Conservation (phyloP, 2,888 invertebrate species). For the Balanococcus diminutus region DNA sequence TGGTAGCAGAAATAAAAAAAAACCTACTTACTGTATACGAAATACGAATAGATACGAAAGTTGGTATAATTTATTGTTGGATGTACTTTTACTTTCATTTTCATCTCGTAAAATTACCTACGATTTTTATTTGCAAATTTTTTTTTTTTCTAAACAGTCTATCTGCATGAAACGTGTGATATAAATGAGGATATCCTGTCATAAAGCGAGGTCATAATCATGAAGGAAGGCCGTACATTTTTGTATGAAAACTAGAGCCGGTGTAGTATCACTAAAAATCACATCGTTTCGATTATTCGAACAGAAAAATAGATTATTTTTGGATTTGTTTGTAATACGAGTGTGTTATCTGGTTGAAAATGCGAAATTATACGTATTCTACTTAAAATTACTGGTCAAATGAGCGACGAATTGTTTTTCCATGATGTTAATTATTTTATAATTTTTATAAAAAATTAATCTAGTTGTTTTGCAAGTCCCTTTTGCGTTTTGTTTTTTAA, state of each 20-base stretch:
- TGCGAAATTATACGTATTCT: background rate
- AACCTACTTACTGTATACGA: too few relatives aligned
- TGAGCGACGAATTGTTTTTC: too few relatives aligned
- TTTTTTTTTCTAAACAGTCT: background rate
- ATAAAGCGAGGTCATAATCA: constrained; percentile 49
- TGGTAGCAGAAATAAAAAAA: background rate
- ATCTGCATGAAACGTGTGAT: constrained; percentile 26
- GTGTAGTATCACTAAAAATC: background rate
- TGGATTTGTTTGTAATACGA: background rate
- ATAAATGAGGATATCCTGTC: constrained; percentile 53
- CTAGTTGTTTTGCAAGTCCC: too few relatives aligned
- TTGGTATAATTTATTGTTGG: too few relatives aligned
- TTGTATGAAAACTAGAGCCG: background rate
- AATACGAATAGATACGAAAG: background rate
- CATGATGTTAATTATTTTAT: too few relatives aligned
- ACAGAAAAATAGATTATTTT: background rate
- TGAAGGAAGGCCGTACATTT: constrained; percentile 30
- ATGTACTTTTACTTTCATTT: constrained; percentile 13
- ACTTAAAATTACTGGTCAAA: too few relatives aligned
- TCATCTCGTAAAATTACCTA: constrained; percentile 6
- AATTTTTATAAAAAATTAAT: too few relatives aligned
- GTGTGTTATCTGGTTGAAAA: background rate
- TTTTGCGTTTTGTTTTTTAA: too few relatives aligned
- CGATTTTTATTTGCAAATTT: constrained; percentile 27
- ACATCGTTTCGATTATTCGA: background rate